Evolutionary conservation across 2,888 invertebrate species (phyloP), one percentile per base, ranked within the genome.

Genomic region (Drosophila colorata): DNA sequence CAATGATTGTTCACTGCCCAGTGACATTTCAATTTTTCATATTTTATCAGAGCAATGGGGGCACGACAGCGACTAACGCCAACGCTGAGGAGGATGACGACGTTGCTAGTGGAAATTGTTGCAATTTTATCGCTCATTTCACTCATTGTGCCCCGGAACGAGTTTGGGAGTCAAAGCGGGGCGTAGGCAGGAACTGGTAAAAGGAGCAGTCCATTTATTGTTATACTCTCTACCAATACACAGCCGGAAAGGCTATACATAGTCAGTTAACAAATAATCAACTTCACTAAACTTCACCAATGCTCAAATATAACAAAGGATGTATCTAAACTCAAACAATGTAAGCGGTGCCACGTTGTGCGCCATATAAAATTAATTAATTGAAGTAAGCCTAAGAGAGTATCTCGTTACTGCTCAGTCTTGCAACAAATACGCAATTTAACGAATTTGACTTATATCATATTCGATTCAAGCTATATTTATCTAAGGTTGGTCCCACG

Each of bases 41-140:
- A 79, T 82, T 74, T 86, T 87, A 81, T 77, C 87, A 71, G 61
- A 53, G 47, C 63, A 61, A 43, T 33, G 53, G 47, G 48, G 46
- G 52, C 56, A 59, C 37, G 38, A 35, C 51, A 51, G 57, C 67
- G 35, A 52, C 59, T 56, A 53, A 61, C 71, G 66, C 43, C 51
- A 60, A 44, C 60, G 31, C 8, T 48, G 37, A 48, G 11, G 52
- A 44, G 35, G 46, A 38, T 35, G 60, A 44, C 38, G 28, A 65
- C 49, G 52, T 44, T 65, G 74, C 70, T 55, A 80, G 77, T 76
- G 75, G 69, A 87, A 86, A 78, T 80, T 81, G 82, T 80, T 89
- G 82, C 89, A 87, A 88, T 87, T 88, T 87, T 78, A 87, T 82
- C 75, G 86, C 89, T 86, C 85, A 89, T 87, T 86, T 88, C 88